These are phyloP conservation scores for Eupleurogrammus muticus DNA, from an alignment of 2,797 vertebrate genomes.

Conservation along the genomic window DNA sequence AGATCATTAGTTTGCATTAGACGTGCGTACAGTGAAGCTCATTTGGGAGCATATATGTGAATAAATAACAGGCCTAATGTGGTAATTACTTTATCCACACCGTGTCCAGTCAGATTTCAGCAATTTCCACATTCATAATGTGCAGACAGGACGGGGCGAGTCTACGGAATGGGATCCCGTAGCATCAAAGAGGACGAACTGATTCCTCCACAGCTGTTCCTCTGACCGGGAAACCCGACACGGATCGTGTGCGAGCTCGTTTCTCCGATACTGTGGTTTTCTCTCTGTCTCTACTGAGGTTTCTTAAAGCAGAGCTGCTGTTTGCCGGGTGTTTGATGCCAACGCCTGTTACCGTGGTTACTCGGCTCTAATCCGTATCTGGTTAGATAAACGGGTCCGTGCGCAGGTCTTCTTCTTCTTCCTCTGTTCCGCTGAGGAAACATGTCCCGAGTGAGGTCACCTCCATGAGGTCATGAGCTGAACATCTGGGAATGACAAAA, in stretches of 20 bases:
- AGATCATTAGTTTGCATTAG: too few relatives aligned
- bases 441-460: slow-evolving; percentile 80
- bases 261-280: slow-evolving; percentile 25
- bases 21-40: neutral
- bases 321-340: slow-evolving; percentile 34
- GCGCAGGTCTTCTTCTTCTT: slow-evolving; percentile 51
- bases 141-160: slow-evolving; percentile 51
- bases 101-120: slow-evolving; percentile 24
- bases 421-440: slow-evolving; percentile 56
- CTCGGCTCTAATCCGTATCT: slow-evolving; percentile 49
- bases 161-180: slow-evolving; percentile 54
- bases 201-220: slow-evolving; percentile 63
- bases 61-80: slow-evolving; percentile 10
- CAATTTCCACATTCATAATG: slow-evolving; percentile 39
- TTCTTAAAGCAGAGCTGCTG: slow-evolving; percentile 18
- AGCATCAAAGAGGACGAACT: slow-evolving; percentile 47
- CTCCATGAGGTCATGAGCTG: slow-evolving; percentile 78
- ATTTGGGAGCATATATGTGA: neutral
- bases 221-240: slow-evolving; percentile 63
- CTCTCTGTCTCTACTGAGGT: slow-evolving; percentile 14
- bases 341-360: slow-evolving; percentile 48
- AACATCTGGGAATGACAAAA: slow-evolving; percentile 83
- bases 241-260: slow-evolving; percentile 52
- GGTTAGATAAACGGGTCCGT: slow-evolving; percentile 55
- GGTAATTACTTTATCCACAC: slow-evolving; percentile 32